These are phyloP conservation scores for Stenodera caucasica DNA, from an alignment of 2,888 invertebrate genomes.

Conservation along the genomic window DNA sequence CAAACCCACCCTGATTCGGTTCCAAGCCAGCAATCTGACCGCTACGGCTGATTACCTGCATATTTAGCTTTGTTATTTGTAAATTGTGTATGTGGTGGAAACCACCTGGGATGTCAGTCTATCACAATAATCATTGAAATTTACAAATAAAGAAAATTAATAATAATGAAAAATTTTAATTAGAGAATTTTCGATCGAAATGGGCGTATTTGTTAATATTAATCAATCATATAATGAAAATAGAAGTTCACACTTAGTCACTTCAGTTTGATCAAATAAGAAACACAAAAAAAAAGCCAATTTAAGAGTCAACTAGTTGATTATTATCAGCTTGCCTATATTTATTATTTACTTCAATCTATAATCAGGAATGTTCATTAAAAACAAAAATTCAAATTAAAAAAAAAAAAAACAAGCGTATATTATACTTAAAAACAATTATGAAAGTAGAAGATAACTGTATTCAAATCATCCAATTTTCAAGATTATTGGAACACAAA, in stretches of 20 bases:
- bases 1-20: constrained; percentile 46
- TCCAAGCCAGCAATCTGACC: constrained; percentile 44
- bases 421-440: not conserved
- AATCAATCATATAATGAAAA: not conserved
- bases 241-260: constrained; percentile 3
- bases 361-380: not conserved
- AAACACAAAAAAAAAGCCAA: not conserved
- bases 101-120: constrained; percentile 18
- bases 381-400: not conserved
- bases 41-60: constrained; percentile 38
- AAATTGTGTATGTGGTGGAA: constrained; percentile 7
- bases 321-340: not conserved
- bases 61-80: constrained; percentile 14
- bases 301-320: not conserved
- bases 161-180: no score
- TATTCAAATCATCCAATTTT: not conserved
- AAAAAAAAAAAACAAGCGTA: not conserved
- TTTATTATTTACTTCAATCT: not conserved
- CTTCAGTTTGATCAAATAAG: not conserved
- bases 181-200: not conserved
- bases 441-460: not conserved
- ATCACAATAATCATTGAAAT: no score
- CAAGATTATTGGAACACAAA: no score
- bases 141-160: no score
- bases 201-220: no score